A percentile compares a stretch with the other conserved stretches of the same genome.
phyloP scores from a whole-genome alignment of 2,113 vertebrate species.

The Seriola rivoliana region DNA sequence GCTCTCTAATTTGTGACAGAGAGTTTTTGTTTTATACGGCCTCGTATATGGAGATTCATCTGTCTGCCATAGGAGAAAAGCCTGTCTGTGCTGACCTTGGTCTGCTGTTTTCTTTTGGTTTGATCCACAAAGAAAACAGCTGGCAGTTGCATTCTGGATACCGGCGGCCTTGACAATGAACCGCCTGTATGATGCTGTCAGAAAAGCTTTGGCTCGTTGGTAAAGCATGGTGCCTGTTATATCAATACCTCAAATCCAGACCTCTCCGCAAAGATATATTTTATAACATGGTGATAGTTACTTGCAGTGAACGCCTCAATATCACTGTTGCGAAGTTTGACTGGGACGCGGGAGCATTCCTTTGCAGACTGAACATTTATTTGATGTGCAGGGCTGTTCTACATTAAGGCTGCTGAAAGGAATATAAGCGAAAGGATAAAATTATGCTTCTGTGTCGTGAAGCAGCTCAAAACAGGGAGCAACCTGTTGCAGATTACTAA shows the following conservation, averaged over 20 bases:
- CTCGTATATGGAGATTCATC: slow-evolving; percentile 60
- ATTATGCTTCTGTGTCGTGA: slow-evolving; percentile 31
- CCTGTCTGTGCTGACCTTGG: slow-evolving; percentile 78
- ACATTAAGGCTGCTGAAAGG: slow-evolving; percentile 21
- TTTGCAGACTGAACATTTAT: slow-evolving; percentile 21
- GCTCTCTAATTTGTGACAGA: slow-evolving; percentile 49
- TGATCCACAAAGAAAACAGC: slow-evolving; percentile 84
- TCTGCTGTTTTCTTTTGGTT: slow-evolving; percentile 83
- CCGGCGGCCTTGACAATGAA: slow-evolving; percentile 76
- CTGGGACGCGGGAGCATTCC: slow-evolving; percentile 17
- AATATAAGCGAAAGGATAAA: slow-evolving; percentile 26
- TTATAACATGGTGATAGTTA: slow-evolving; percentile 19
- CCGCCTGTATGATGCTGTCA: slow-evolving; percentile 81
- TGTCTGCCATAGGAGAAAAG: slow-evolving; percentile 68
- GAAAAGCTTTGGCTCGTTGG: slow-evolving; percentile 75
- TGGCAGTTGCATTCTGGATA: slow-evolving; percentile 79
- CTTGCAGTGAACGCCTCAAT: neutral
- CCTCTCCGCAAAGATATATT: slow-evolving; percentile 30
- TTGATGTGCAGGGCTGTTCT: neutral
- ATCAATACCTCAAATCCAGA: slow-evolving; percentile 66
- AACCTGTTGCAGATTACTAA: slow-evolving; percentile 70
- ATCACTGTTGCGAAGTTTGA: neutral
- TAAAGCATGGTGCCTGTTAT: slow-evolving; percentile 74
- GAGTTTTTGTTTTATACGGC: slow-evolving; percentile 37
- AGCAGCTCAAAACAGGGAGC: slow-evolving; percentile 38